These are phyloP conservation scores for Sardinella longiceps DNA, from an alignment of 2,797 vertebrate genomes.

Conservation along the genomic window DNA sequence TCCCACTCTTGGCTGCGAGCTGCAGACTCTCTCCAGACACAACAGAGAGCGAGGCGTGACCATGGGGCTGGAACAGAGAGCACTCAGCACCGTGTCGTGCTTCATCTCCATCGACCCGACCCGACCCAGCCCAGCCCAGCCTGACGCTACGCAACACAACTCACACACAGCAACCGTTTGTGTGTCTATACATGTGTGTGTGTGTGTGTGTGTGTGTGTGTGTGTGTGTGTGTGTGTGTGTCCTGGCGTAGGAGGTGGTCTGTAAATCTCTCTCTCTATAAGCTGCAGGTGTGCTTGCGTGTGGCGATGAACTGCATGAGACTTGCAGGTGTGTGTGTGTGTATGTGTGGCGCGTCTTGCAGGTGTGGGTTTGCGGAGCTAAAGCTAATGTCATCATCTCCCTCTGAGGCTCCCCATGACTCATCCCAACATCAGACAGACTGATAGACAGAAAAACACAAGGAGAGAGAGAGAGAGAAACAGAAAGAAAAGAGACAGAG, in stretches of 20 bases:
- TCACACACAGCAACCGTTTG: neutral
- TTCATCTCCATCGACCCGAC: neutral
- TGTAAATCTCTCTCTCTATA: neutral
- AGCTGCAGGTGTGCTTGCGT: neutral
- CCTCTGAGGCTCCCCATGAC: neutral
- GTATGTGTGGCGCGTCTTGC: constrained; percentile 20
- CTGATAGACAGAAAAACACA: neutral
- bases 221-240: neutral
- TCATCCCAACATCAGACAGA: neutral
- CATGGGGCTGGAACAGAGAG: neutral
- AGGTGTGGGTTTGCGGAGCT: neutral
- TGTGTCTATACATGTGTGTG: neutral
- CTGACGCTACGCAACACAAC: neutral
- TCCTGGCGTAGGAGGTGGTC: neutral
- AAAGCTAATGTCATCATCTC: neutral
- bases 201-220: neutral
- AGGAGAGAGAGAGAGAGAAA: neutral
- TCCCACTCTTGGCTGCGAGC: neutral
- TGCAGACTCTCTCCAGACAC: neutral
- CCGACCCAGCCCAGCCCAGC: neutral
- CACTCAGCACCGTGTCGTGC: neutral
- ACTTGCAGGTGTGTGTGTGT: neutral
- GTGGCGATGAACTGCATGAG: neutral
- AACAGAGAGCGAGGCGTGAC: neutral
- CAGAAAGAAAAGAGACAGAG: neutral